Evolutionary conservation across 2,113 vertebrate species (phyloP), one percentile per base, ranked within the genome.

Genomic region (Neopipo cinnamomea): DNA sequence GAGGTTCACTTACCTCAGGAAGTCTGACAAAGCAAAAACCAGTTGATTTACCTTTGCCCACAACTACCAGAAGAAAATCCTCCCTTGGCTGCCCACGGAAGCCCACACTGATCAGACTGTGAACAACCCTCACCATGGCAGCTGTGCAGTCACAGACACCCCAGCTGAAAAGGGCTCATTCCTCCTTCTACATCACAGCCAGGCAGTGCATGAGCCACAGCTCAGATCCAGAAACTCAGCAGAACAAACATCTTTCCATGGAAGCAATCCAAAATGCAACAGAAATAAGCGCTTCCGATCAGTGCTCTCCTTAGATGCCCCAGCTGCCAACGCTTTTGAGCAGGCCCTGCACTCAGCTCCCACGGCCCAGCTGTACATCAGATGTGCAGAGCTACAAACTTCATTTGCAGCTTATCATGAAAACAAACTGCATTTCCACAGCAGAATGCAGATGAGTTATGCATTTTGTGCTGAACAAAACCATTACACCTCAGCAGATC

Each of bases 301-400:
- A 14, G 33, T 80, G 39, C 30, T 71, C 13, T 24, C 55, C 66
- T 73, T 17, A 55, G 47, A 59, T 55, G 12, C 7, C 31, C 55
- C 95, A 95, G 84, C 77, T 96, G 70, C 39, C 66, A 37, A 71
- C 0, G 1, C 42, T 95, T 87, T 46, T 18, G 84, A 87, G 65
- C 14, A 21, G 1, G 28, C 18, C 55, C 65, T 67, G 59, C 50
- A 19, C 62, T 91, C n/a, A 5, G 63, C 24, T 89, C n/a, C 39
- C 77, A 75, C 5, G 25, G 81, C 61, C 73, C 91, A 95, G 87
- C 68, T 89, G 77, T 25, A 24, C 55, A 42, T 91, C 61, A 74
- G n/a, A 74, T 5, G 44, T 24, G 61, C 80, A 93, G 25, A 81
- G 56, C 76, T 46, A 62, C 65, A 66, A 39, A 77, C 65, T 84